These are phyloP conservation scores for Ondatra zibethicus DNA, from an alignment of 2,113 vertebrate genomes.

Conservation along the genomic window DNA sequence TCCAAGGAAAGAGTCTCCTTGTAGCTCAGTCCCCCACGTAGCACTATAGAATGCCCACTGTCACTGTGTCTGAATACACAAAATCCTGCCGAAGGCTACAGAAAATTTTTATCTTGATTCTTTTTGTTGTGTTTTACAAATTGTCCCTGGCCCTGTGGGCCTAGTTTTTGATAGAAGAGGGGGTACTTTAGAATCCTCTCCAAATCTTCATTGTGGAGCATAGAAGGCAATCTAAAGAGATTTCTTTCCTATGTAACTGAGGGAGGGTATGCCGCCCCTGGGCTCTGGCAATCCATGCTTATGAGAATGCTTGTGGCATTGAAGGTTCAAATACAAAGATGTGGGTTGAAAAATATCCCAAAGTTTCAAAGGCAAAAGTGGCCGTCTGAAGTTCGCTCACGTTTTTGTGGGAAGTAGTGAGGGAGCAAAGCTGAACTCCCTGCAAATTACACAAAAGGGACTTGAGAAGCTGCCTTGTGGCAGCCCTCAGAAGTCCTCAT, in stretches of 20 bases:
- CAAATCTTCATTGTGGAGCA: slow-evolving; percentile 39
- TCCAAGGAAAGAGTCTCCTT: slow-evolving; percentile 32
- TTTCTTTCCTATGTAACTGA: slow-evolving; percentile 52
- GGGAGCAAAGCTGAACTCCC: slow-evolving; percentile 68
- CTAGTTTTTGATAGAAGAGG: slow-evolving; percentile 42
- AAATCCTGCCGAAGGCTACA: slow-evolving; percentile 59
- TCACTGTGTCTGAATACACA: slow-evolving; percentile 60
- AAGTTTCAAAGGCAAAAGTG: slow-evolving; percentile 79
- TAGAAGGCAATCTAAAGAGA: slow-evolving; percentile 8
- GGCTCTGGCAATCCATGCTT: slow-evolving; percentile 57
- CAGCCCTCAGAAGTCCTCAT: slow-evolving; percentile 76
- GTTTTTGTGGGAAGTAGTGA: slow-evolving; percentile 71
- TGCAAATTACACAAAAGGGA: slow-evolving; percentile 77
- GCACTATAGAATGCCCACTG: slow-evolving; percentile 50
- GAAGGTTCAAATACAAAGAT: slow-evolving; percentile 76
- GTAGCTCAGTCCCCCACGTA: not conserved
- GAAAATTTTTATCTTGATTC: slow-evolving; percentile 65
- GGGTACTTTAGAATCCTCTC: slow-evolving; percentile 49
- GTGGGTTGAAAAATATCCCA: slow-evolving; percentile 62
- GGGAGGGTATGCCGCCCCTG: slow-evolving; percentile 21
- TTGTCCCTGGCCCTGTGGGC: slow-evolving; percentile 51
- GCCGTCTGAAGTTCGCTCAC: slow-evolving; percentile 76
- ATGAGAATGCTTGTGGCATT: slow-evolving; percentile 65
- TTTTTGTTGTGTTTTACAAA: slow-evolving; percentile 80
- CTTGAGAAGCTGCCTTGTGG: slow-evolving; percentile 74